phyloP scores from a whole-genome alignment of 1,140 invertebrate species.

The Stegodyphus dumicola region DNA sequence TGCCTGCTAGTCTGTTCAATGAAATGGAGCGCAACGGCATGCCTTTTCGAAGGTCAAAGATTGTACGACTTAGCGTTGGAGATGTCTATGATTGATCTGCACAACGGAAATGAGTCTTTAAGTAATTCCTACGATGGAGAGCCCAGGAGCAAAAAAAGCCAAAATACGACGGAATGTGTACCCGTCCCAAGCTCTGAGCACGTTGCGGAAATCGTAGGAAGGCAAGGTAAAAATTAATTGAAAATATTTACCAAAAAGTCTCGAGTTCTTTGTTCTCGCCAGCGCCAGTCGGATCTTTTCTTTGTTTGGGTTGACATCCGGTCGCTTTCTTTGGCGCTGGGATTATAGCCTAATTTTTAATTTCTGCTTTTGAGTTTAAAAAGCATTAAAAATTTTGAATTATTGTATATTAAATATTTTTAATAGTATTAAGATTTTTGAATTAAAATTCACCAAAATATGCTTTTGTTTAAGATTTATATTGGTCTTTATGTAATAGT shows the following conservation, averaged over 20 bases:
- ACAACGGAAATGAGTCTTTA: slow-evolving; percentile 63
- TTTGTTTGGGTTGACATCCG: slow-evolving; percentile 52
- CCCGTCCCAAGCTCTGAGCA: slow-evolving; percentile 99
- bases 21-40: slow-evolving; percentile 57
- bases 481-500: too few relatives aligned
- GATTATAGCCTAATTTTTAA: too few relatives aligned
- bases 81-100: slow-evolving; percentile 80
- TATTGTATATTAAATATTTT: too few relatives aligned
- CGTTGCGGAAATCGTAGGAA: slow-evolving; percentile 99
- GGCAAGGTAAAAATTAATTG: slow-evolving; percentile 86
- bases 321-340: slow-evolving; percentile 5
- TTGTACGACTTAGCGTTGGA: slow-evolving; percentile 90
- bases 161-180: slow-evolving; percentile 99
- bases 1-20: slow-evolving; percentile 57
- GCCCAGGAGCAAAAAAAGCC: slow-evolving; percentile 87
- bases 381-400: too few relatives aligned
- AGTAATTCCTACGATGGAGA: slow-evolving; percentile 67
- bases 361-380: too few relatives aligned
- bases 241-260: slow-evolving; percentile 16
- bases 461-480: too few relatives aligned
- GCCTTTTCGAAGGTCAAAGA: slow-evolving; percentile 82
- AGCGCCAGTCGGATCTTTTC: slow-evolving; percentile 3
- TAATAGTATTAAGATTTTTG: too few relatives aligned
- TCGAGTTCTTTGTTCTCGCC: slow-evolving; percentile 37
- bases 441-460: too few relatives aligned